Evolutionary conservation across 2,797 vertebrate genomes (phyloP).

Genomic region (Cottoperca gobio): DNA sequence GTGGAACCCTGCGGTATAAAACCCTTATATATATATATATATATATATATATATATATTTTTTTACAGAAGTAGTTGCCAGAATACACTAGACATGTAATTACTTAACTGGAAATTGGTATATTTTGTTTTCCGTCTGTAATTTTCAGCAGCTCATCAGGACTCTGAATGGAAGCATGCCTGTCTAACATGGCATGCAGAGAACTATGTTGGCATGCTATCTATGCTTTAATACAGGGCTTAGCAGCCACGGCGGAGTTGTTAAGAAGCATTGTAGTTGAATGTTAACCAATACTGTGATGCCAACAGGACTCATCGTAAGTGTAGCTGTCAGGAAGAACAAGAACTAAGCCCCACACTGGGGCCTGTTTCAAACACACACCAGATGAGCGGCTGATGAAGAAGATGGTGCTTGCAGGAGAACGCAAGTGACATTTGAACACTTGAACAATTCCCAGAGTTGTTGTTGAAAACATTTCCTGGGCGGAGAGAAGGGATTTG

Average conservation of each 20-base stretch:
- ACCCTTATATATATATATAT: too few species aligned
- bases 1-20: too few species aligned
- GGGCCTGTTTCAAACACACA: slow-evolving; percentile 41
- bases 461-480: slow-evolving; percentile 38
- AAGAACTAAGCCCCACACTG: slow-evolving; percentile 47
- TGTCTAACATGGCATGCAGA: slow-evolving; percentile 52
- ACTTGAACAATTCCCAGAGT: slow-evolving; percentile 36
- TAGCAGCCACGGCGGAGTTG: slow-evolving; percentile 67
- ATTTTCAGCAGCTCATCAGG: slow-evolving; percentile 46
- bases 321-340: slow-evolving; percentile 59
- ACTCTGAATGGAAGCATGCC: slow-evolving; percentile 41
- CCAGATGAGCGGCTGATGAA: slow-evolving; percentile 56
- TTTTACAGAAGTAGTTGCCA: slow-evolving; percentile 19
- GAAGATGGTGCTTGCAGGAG: slow-evolving; percentile 25
- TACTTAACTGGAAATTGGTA: slow-evolving; percentile 23
- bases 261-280: slow-evolving; percentile 62
- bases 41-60: too few species aligned
- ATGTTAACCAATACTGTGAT: slow-evolving; percentile 64
- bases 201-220: slow-evolving; percentile 53
- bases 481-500: slow-evolving; percentile 28
- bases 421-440: slow-evolving; percentile 37
- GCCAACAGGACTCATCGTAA: slow-evolving; percentile 58
- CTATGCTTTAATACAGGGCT: slow-evolving; percentile 66
- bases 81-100: slow-evolving; percentile 31
- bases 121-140: slow-evolving; percentile 31